These are phyloP conservation scores for Heliothis virescens DNA, from an alignment of 1,140 invertebrate species.

Conservation along the genomic window DNA sequence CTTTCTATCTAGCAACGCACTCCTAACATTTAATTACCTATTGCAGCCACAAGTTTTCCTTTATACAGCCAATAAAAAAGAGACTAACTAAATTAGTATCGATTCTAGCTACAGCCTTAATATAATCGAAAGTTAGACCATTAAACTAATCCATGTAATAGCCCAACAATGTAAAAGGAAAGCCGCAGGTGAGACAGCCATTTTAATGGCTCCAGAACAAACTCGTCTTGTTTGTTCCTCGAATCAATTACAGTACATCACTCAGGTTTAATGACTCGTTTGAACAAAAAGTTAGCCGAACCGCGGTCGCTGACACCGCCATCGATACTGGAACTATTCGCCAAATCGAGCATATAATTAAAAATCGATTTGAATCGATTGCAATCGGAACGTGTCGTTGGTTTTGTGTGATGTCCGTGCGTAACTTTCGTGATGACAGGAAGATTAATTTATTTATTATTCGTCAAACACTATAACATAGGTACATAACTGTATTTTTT, in stretches of 20 bases:
- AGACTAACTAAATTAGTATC: neutral
- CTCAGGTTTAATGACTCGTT: conserved; percentile 58
- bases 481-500: neutral
- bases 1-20: too few relatives aligned
- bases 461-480: neutral
- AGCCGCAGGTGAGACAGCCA: neutral
- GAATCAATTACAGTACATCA: conserved; percentile 57
- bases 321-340: conserved; percentile 5
- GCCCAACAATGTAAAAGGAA: neutral
- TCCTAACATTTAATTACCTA: too few relatives aligned
- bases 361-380: conserved; percentile 36
- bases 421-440: neutral
- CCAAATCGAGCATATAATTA: conserved; percentile 42
- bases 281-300: conserved; percentile 53
- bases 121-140: neutral
- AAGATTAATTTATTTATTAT: neutral
- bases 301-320: conserved; percentile 49
- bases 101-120: neutral
- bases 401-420: conserved; percentile 18
- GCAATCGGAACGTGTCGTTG: conserved; percentile 8
- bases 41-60: neutral
- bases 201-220: conserved; percentile 12
- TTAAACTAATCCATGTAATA: neutral
- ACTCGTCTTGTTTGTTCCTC: conserved; percentile 51
- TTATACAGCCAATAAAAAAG: neutral